Base-by-base conservation (phyloP, 2,797 vertebrate species). In the Clarias pachynema region DNA sequence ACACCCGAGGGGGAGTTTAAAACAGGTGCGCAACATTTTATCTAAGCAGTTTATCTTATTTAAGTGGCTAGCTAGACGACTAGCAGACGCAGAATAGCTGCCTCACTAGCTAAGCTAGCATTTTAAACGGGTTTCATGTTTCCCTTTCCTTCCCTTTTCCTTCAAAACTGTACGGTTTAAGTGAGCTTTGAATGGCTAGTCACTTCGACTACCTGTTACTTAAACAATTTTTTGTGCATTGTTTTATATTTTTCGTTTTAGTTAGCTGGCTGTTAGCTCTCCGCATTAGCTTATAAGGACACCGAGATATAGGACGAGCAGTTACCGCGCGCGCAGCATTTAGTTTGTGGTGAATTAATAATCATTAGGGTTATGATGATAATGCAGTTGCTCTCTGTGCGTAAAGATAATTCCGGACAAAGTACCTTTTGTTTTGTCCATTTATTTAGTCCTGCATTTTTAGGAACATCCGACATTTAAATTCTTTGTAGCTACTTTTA, bases 21-120 rank as follows among this genome's bases (percentile, higher is more conserved):
- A 78, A 88, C 91, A 90, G 94, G 95, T 96, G 88, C 94, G 95
- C 74, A n/a, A 75, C 68, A n/a, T 75, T 82, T 65, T 3, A 29
- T 59, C 12, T 57, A 0, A 75, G 49, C 73, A 26, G 70, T 73
- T 49, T 70, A 53, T 5, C 8, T 26, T 70, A 26, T 5, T 4
- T 4, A 15, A 20, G 20, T 29, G 57, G 49, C 65, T 69, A 81
- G 63, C 65, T 24, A 37, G 60, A 44, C 3, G 9, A 69, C 49
- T 81, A 82, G 81, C 81, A 59, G 29, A 37, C 22, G 80, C 66
- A 40, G 20, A 72, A 37, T 40, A 40, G 68, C 68, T 82, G 56
- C 56, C 56, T 78, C 75, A n/a, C 34, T 16, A 40, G 22, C 57
- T 20, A 15, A 20, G 40, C 78, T 62, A 44, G 3, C 9, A 9